Conservation (phyloP, 1,140 invertebrate genomes). For the Tetranychus cinnabarinus region DNA sequence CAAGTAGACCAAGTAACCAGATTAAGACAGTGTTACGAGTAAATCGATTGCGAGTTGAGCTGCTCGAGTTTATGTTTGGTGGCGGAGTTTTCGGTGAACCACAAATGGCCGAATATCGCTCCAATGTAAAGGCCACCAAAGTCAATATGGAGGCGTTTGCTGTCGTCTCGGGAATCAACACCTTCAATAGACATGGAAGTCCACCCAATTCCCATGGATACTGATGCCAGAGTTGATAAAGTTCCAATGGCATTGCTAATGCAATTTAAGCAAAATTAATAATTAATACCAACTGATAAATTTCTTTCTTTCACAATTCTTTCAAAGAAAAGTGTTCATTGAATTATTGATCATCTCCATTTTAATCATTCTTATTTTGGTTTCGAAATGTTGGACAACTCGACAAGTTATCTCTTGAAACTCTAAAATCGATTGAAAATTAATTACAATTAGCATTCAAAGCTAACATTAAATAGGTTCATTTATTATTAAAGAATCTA, state of each 20-base stretch:
- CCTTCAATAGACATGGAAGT: conserved; percentile 54
- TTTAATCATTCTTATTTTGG: too few relatives aligned
- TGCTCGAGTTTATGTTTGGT: conserved; percentile 21
- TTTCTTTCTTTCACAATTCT: too few relatives aligned
- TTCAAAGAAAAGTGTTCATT: too few relatives aligned
- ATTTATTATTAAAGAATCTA: too few relatives aligned
- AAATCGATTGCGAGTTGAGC: conserved; percentile 51
- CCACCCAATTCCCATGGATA: conserved; percentile 69
- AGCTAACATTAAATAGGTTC: too few relatives aligned
- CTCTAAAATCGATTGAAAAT: too few relatives aligned
- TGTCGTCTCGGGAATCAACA: conserved; percentile 57
- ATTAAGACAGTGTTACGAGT: conserved; percentile 48
- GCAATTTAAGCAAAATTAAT: conserved; percentile 11
- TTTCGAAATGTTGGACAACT: too few relatives aligned
- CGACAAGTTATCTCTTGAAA: too few relatives aligned
- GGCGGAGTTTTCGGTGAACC: conserved; percentile 47
- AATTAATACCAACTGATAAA: neutral
- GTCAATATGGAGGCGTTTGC: conserved; percentile 43
- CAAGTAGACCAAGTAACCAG: conserved; percentile 48
- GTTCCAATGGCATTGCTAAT: conserved; percentile 61
- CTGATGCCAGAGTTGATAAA: conserved; percentile 70
- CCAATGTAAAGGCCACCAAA: conserved; percentile 14
- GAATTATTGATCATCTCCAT: too few relatives aligned
- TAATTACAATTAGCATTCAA: too few relatives aligned
- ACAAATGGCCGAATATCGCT: conserved; percentile 61